phyloP scores from a whole-genome alignment of 2,113 vertebrate species.

The Amazona guildingii region DNA sequence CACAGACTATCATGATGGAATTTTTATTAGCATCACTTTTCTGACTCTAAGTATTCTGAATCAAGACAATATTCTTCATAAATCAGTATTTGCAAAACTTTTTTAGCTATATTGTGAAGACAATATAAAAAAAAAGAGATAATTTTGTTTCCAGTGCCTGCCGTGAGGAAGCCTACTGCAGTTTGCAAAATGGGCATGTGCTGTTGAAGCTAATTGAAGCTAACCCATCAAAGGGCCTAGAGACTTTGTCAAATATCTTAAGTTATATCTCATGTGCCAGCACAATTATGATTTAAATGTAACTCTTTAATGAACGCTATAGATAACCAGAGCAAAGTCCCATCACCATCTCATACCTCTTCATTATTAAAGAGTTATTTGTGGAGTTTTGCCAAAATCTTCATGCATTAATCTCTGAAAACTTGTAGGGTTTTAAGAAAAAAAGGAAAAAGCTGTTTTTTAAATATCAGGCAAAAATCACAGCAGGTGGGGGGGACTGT shows the following conservation, averaged over 20 bases:
- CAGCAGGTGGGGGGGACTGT: background rate
- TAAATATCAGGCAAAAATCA: background rate
- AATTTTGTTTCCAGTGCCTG: conserved; percentile 40
- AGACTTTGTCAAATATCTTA: conserved; percentile 60
- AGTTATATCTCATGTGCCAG: conserved; percentile 56
- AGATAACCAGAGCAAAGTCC: conserved; percentile 65
- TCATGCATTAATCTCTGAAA: conserved; percentile 62
- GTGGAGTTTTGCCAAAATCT: conserved; percentile 67
- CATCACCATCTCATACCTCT: background rate
- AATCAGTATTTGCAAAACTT: conserved; percentile 37
- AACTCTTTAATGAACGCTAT: conserved; percentile 67
- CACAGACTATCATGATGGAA: background rate
- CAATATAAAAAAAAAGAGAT: background rate
- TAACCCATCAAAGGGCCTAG: conserved; percentile 56
- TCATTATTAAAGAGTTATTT: conserved; percentile 68
- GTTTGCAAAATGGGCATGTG: conserved; percentile 35
- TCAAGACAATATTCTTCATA: conserved; percentile 16
- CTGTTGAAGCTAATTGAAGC: conserved; percentile 42
- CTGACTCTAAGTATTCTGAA: background rate
- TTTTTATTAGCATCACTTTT: conserved; percentile 20
- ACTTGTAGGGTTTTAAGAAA: background rate
- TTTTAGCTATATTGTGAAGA: conserved; percentile 28
- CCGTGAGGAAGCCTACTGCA: conserved; percentile 20
- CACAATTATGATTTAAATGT: conserved; percentile 61
- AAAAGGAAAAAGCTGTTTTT: background rate